phyloP scores from a whole-genome alignment of 2,797 vertebrate species.

The Rhinatrema bivittatum region DNA sequence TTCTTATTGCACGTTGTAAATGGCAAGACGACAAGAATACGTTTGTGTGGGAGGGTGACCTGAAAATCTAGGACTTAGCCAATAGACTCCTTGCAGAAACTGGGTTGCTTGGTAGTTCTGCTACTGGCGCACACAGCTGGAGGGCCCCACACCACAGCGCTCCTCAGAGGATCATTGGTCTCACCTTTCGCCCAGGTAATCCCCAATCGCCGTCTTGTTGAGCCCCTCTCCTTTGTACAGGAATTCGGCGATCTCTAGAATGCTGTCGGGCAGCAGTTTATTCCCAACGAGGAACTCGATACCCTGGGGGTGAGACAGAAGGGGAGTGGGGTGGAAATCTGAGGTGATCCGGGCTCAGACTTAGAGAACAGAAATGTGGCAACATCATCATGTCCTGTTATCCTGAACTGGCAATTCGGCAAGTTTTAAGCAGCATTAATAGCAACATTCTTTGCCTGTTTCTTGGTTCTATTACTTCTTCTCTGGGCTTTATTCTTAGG shows the following conservation, averaged over 20 bases:
- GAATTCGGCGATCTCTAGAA: conserved; percentile 70
- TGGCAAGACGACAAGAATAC: no score
- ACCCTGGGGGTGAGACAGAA: conserved; percentile 53
- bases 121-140: no score
- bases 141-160: no score
- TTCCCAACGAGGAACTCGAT: conserved; percentile 73
- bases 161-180: no score
- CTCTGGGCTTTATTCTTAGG: no score
- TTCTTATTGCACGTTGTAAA: no score
- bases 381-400: neutral
- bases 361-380: neutral
- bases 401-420: neutral
- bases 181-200: conserved; percentile 84
- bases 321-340: neutral
- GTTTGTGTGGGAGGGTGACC: neutral
- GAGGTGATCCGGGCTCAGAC: neutral
- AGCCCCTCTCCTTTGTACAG: conserved; percentile 89
- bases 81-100: no score
- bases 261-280: conserved; percentile 53
- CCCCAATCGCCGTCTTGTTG: conserved; percentile 87
- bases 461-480: no score
- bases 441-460: no score
- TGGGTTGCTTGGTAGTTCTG: neutral
- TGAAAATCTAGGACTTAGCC: no score
- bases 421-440: neutral